These are phyloP conservation scores for Drosophila quadrilineata DNA, from an alignment of 1,140 invertebrate genomes.

Conservation along the genomic window DNA sequence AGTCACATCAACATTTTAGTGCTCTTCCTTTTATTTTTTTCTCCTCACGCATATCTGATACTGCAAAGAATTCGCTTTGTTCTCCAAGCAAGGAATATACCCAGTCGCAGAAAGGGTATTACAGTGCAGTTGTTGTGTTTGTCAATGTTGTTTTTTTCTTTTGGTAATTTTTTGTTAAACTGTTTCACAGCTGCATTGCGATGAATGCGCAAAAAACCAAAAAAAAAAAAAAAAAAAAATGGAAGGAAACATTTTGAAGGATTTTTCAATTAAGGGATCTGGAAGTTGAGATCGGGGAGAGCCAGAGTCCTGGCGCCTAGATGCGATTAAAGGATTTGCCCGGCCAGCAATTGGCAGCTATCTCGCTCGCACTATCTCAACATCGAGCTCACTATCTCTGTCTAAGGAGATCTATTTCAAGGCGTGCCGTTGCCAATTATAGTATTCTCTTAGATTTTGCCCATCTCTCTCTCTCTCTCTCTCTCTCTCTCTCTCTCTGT, in stretches of 20 bases:
- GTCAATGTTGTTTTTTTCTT: background rate
- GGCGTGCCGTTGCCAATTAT: constrained; percentile 58
- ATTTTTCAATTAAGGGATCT: constrained; percentile 18
- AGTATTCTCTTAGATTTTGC: constrained; percentile 17
- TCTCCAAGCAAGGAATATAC: too few relatives aligned
- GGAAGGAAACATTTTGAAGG: background rate
- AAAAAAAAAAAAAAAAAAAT: background rate
- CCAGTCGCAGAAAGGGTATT: too few relatives aligned
- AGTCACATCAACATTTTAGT: too few relatives aligned
- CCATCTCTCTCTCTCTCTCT: background rate
- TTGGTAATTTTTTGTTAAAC: constrained; percentile 13
- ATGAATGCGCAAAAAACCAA: constrained; percentile 29
- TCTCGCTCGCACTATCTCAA: background rate
- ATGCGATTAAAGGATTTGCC: constrained; percentile 69
- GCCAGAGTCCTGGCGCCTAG: constrained; percentile 62
- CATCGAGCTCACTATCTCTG: background rate
- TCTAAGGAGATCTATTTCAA: background rate
- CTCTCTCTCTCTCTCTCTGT: background rate
- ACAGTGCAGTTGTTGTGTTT: background rate
- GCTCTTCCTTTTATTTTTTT: too few relatives aligned
- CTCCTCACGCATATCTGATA: too few relatives aligned
- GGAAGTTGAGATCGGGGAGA: too few relatives aligned
- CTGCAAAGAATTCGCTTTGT: too few relatives aligned
- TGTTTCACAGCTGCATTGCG: constrained; percentile 44
- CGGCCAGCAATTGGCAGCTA: too few relatives aligned